A percentile compares a stretch with the other conserved stretches of the same genome.
Conservation (phyloP, 2,888 invertebrate genomes). For the Andrena bicolor region DNA sequence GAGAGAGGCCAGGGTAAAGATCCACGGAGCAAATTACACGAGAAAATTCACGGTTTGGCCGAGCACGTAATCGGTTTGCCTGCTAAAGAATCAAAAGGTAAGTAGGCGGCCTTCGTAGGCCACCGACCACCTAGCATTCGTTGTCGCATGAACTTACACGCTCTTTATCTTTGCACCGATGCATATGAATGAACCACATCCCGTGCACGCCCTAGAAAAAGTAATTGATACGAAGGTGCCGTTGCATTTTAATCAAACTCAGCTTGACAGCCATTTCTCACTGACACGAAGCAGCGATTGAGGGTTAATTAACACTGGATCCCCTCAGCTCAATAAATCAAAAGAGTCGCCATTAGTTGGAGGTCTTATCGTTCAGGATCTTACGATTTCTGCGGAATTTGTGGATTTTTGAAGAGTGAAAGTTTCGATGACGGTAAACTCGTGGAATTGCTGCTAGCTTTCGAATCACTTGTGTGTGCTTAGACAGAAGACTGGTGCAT, state of each 20-base stretch:
- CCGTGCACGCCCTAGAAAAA: slow-evolving; percentile 39
- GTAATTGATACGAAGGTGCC: slow-evolving; percentile 45
- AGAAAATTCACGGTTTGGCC: slow-evolving; percentile 51
- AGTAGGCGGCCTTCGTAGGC: slow-evolving; percentile 75
- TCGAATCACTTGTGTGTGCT: neutral
- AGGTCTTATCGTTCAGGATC: no score
- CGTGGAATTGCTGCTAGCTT: slow-evolving; percentile 19
- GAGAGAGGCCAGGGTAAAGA: slow-evolving; percentile 3
- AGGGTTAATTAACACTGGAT: slow-evolving; percentile 2
- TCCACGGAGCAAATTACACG: slow-evolving; percentile 46
- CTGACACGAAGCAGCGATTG: slow-evolving; percentile 18
- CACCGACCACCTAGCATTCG: slow-evolving; percentile 69
- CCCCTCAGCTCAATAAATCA: no score
- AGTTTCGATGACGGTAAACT: neutral
- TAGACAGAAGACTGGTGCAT: neutral
- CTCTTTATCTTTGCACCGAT: slow-evolving; percentile 45
- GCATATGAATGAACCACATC: slow-evolving; percentile 48
- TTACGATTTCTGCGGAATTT: no score
- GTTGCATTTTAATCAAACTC: slow-evolving; percentile 8
- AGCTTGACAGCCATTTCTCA: slow-evolving; percentile 10
- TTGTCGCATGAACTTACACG: slow-evolving; percentile 57
- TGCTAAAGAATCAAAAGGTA: slow-evolving; percentile 71
- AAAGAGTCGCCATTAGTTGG: no score
- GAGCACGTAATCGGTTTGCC: slow-evolving; percentile 61
- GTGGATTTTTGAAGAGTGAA: slow-evolving; percentile 22